phyloP scores from a whole-genome alignment of 2,797 vertebrate genomes.

The Stomatorhinus walkeri region DNA sequence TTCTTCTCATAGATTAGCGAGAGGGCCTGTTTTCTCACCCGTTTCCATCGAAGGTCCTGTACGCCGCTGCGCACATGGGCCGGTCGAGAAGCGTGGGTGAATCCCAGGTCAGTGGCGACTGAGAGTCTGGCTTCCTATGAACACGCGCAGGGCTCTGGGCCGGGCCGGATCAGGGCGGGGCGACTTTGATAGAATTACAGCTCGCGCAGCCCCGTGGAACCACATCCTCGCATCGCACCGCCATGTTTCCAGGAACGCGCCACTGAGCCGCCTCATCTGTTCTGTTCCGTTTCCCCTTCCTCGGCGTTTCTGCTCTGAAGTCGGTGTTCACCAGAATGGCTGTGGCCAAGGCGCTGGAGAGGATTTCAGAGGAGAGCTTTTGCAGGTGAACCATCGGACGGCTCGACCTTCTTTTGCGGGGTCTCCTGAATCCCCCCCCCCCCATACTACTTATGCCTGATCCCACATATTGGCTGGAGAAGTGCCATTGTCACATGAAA shows the following conservation, averaged over 20 bases:
- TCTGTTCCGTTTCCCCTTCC: not conserved
- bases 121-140: not conserved
- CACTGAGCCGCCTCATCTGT: not conserved
- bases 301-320: conserved; percentile 54
- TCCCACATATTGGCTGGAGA: not conserved
- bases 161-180: not conserved
- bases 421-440: not conserved
- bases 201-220: conserved; percentile 19
- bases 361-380: conserved; percentile 80
- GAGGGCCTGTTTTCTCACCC: not conserved
- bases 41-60: not conserved
- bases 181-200: conserved; percentile 13
- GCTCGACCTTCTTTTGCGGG: conserved; percentile 10
- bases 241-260: conserved; percentile 29
- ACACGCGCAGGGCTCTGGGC: not conserved
- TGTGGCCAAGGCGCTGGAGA: conserved; percentile 89
- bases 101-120: not conserved
- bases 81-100: not conserved
- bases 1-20: not conserved
- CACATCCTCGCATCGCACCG: conserved; percentile 34
- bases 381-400: conserved; percentile 55
- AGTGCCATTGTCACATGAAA: not conserved
- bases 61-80: not conserved
- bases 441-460: not conserved
- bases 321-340: conserved; percentile 96